phyloP scores from a whole-genome alignment of 2,113 vertebrate genomes.

The Coptodon rendalli region DNA sequence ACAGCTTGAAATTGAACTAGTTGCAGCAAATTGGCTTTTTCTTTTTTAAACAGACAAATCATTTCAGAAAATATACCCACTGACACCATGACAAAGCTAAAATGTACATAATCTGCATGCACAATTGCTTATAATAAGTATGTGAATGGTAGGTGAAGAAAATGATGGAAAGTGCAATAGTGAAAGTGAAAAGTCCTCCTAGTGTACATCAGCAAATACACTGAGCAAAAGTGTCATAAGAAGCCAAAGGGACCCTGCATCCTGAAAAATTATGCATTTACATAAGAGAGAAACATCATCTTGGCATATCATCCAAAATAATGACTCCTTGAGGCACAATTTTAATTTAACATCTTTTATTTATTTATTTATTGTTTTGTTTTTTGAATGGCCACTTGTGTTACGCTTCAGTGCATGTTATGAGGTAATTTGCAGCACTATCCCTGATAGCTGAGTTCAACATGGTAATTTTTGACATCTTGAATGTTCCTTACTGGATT shows the following conservation, averaged over 20 bases:
- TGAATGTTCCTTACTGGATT: slow-evolving; percentile 71
- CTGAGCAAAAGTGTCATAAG: background rate
- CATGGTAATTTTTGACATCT: slow-evolving; percentile 70
- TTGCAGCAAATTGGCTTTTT: background rate
- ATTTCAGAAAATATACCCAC: background rate
- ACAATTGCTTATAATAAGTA: background rate
- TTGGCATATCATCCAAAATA: background rate
- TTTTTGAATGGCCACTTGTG: slow-evolving; percentile 42
- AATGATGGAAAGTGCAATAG: background rate
- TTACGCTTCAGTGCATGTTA: slow-evolving; percentile 61
- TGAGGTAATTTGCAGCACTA: slow-evolving; percentile 31
- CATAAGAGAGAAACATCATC: background rate
- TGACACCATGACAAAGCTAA: background rate
- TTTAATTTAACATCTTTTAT: slow-evolving; percentile 29
- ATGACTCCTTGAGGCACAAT: slow-evolving; percentile 42
- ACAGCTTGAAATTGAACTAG: background rate
- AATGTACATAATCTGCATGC: background rate
- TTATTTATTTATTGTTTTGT: background rate
- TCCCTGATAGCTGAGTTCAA: slow-evolving; percentile 38
- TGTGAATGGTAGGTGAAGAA: background rate
- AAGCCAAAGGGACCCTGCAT: background rate
- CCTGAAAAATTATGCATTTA: background rate
- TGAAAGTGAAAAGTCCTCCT: background rate
- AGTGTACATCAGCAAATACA: background rate
- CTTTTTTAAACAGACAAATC: background rate